Conservation (phyloP, 2,888 invertebrate genomes). For the Masnerella sp. region DNA sequence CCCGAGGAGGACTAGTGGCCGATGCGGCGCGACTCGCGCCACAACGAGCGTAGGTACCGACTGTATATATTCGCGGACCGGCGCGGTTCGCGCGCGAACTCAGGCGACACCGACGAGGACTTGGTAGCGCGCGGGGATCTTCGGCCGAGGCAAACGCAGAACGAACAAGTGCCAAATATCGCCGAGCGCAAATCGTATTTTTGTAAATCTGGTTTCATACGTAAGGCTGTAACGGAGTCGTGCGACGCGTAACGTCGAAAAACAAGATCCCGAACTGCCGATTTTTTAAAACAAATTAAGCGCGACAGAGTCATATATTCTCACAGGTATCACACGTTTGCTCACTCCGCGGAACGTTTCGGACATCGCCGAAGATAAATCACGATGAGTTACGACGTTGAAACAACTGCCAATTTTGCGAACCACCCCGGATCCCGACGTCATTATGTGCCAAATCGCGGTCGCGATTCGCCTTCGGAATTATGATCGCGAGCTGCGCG, state of each 20-base stretch:
- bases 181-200: constrained; percentile 77
- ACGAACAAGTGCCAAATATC: constrained; percentile 76
- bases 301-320: constrained; percentile 52
- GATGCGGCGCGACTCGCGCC: constrained; percentile 67
- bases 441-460: constrained; percentile 55
- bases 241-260: constrained; percentile 65
- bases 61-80: constrained; percentile 49
- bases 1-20: constrained; percentile 81
- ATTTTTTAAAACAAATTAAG: constrained; percentile 72
- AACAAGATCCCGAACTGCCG: constrained; percentile 73
- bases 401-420: constrained; percentile 73
- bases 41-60: constrained; percentile 39
- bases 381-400: constrained; percentile 45
- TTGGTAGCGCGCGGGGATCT: too few species aligned
- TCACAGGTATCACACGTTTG: constrained; percentile 59
- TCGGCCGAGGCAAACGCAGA: too few species aligned
- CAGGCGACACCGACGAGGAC: constrained; percentile 57
- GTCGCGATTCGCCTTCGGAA: constrained; percentile 39
- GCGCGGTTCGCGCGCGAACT: constrained; percentile 37
- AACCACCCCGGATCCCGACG: constrained; percentile 2
- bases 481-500: constrained; percentile 29
- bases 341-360: constrained; percentile 52
- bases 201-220: constrained; percentile 77
- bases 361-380: constrained; percentile 50
- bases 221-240: constrained; percentile 72